These are phyloP conservation scores for Aporophyla nigra DNA, from an alignment of 2,888 invertebrate genomes.

Conservation along the genomic window DNA sequence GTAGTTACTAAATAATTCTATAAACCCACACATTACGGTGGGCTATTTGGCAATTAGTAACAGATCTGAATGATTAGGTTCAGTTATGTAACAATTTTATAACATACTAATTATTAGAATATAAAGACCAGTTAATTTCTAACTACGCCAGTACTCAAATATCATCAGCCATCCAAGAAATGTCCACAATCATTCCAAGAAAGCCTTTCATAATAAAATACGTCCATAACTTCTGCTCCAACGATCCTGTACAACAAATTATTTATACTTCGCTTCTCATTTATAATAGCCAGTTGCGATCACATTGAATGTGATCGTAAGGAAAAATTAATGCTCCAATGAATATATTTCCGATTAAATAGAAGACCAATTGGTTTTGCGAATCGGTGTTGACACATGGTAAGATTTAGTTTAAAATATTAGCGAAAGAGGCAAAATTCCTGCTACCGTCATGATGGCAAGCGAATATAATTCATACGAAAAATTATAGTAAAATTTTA, in stretches of 20 bases:
- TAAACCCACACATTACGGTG: too few species aligned
- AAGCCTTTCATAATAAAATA: conserved; percentile 26
- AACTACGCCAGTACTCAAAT: neutral
- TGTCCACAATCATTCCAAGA: neutral
- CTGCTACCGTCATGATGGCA: neutral
- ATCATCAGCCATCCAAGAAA: conserved; percentile 14
- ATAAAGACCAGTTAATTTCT: neutral
- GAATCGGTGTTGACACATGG: conserved; percentile 15
- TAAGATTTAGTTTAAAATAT: neutral
- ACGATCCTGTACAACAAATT: conserved; percentile 50
- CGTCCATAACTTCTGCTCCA: conserved; percentile 43
- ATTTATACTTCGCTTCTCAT: conserved; percentile 55
- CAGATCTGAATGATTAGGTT: too few species aligned
- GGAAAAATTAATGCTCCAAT: conserved; percentile 62
- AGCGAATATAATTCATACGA: neutral
- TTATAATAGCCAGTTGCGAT: conserved; percentile 51
- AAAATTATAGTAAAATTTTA: too few species aligned
- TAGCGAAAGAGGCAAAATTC: neutral
- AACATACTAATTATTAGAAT: neutral
- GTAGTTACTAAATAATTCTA: too few species aligned
- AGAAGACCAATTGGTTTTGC: conserved; percentile 38
- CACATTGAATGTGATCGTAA: conserved; percentile 42
- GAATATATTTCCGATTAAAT: conserved; percentile 49
- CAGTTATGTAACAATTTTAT: too few species aligned
- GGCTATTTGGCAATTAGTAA: too few species aligned